Base-by-base conservation (phyloP, 2,113 vertebrate species). In the Pedetes capensis region DNA sequence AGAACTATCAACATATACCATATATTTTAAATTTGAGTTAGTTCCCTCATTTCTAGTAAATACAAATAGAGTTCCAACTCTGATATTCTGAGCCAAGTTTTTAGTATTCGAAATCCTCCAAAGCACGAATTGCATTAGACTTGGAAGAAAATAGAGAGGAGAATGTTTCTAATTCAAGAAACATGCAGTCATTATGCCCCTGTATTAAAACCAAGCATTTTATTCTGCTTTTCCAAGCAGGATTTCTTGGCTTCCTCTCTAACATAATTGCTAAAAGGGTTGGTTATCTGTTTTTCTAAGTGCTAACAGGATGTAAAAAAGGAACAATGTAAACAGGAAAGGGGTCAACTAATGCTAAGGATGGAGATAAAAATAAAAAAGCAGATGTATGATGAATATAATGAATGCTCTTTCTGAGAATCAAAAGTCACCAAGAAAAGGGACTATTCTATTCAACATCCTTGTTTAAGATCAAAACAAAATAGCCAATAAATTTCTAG, bases 161-260 rank as follows among this genome's bases (percentile, higher is more conserved):
- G 91, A 95, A 76, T 17, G 27, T 53, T 61, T 96, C n/a, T 23
- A 89, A 86, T 93, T 75, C 27, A 75, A n/a, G 64, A 81, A 86
- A 51, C 25, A 68, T 44, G 22, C 23, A 68, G 18, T 81, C 51
- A 93, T 87, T 83, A 25, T 76, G 14, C 14, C 32, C 37, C 39
- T 81, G 34, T 29, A 59, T 61, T 74, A 95, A 95, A 74, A 79
- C 16, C 13, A 95, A 95, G 29, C n/a, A 80, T 8, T 71, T 87
- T 9, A 84, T 13, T 95, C 53, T 85, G 16, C 3, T 68, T 84
- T 94, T 83, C 66, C 55, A 85, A 47, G 39, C 18, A 90, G 32
- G 5, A 95, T 95, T 57, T 93, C 59, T 79, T 95, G 44, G 51
- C 34, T 20, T 91, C 23, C 3, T 89, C 17, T 91, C 79, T 82